These are phyloP conservation scores for Oscheius onirici DNA, from an alignment of 2,888 invertebrate genomes.

Conservation along the genomic window DNA sequence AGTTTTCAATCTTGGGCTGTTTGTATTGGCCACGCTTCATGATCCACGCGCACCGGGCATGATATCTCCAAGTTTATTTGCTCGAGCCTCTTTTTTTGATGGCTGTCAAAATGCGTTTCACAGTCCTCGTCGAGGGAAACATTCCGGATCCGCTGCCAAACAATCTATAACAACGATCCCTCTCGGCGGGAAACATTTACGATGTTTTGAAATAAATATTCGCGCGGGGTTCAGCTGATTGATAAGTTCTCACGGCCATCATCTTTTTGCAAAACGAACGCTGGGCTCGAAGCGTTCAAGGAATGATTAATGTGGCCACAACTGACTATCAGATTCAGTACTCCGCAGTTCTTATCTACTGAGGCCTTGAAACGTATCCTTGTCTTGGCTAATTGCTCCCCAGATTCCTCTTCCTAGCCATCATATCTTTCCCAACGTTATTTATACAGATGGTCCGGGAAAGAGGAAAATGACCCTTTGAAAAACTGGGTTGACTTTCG, in stretches of 20 bases:
- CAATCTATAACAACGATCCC: not conserved
- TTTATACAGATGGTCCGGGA: no score
- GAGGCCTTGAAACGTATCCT: slow-evolving; percentile 12
- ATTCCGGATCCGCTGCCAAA: slow-evolving; percentile 18
- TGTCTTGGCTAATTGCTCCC: no score
- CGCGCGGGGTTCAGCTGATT: not conserved
- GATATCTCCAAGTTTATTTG: slow-evolving; percentile 30
- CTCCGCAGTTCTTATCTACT: slow-evolving; percentile 17
- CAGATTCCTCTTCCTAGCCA: no score
- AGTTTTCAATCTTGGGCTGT: not conserved
- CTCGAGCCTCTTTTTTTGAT: slow-evolving; percentile 10
- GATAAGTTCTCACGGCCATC: not conserved
- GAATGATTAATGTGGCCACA: slow-evolving; percentile 15
- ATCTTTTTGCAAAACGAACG: not conserved
- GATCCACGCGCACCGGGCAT: slow-evolving; percentile 28
- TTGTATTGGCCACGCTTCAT: slow-evolving; percentile 1
- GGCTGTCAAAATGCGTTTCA: slow-evolving; percentile 31
- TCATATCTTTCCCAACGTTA: no score
- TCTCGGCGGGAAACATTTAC: not conserved
- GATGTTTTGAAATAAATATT: not conserved
- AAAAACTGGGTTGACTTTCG: no score
- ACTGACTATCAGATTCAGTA: slow-evolving; percentile 3
- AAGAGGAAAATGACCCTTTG: no score
- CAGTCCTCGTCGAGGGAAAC: slow-evolving; percentile 15
- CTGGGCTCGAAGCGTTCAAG: not conserved